phyloP scores from a whole-genome alignment of 2,888 invertebrate species.

The Lycocerus yunnanus region DNA sequence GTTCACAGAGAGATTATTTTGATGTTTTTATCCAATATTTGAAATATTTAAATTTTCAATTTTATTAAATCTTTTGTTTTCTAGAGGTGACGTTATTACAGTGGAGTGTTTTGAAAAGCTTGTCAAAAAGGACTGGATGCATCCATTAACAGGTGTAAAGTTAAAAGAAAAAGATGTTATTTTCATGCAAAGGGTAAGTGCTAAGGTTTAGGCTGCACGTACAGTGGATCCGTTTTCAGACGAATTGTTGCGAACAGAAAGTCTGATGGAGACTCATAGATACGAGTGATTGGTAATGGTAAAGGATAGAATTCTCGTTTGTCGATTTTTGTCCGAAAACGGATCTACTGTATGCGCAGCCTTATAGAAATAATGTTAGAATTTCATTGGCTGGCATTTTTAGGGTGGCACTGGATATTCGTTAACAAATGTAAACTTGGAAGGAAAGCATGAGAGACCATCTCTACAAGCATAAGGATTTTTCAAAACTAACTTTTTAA shows the following conservation, averaged over 20 bases:
- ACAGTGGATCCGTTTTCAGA: no score
- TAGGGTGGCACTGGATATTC: constrained; percentile 96
- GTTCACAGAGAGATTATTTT: no score
- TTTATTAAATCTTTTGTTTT: constrained; percentile 43
- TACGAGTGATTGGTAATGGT: no score
- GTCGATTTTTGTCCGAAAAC: no score
- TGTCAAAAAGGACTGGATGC: constrained; percentile 95
- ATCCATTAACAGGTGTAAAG: constrained; percentile 87
- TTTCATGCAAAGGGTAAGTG: constrained; percentile 77
- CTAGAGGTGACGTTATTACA: constrained; percentile 92
- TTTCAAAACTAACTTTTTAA: no score
- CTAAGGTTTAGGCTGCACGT: no score
- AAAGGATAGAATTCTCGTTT: no score
- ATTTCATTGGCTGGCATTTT: constrained; percentile 40
- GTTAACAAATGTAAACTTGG: constrained; percentile 80
- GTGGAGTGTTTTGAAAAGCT: constrained; percentile 96
- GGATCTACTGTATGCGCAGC: no score
- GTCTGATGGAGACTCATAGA: no score
- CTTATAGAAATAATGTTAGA: not conserved
- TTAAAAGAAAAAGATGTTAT: constrained; percentile 92
- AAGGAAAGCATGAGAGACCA: constrained; percentile 82
- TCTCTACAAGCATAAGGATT: constrained; percentile 75
- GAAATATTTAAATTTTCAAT: no score
- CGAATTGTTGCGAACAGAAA: no score
- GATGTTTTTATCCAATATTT: no score